A percentile compares a stretch with the other conserved stretches of the same genome.
Evolutionary conservation across 2,797 vertebrate species (phyloP).

Genomic region (Falco novaeseelandiae): DNA sequence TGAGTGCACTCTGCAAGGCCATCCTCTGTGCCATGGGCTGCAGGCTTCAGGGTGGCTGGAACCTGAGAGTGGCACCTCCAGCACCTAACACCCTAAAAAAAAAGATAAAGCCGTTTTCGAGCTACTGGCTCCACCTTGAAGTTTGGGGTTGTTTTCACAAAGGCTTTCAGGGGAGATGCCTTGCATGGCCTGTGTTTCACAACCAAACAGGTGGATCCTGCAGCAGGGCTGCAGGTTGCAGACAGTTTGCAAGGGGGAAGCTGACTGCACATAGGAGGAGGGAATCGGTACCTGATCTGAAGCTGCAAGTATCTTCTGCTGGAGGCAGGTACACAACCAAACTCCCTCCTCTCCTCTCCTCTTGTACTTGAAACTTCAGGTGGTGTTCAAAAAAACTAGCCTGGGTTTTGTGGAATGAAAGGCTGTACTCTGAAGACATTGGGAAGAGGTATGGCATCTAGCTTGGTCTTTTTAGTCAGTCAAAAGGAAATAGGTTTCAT

Average conservation of each 20-base stretch:
- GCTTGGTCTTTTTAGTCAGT: neutral
- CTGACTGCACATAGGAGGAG: fast-evolving
- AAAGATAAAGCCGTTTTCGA: neutral
- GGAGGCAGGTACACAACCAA: neutral
- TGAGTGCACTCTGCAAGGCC: neutral
- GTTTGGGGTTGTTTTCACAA: fast-evolving
- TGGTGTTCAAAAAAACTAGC: neutral
- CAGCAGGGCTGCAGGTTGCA: neutral
- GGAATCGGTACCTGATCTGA: neutral
- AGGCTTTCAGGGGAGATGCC: neutral
- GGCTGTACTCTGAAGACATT: neutral
- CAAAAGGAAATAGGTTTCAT: neutral
- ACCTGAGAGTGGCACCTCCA: neutral
- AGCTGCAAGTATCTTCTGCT: neutral
- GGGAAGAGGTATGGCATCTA: neutral
- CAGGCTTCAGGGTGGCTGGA: neutral
- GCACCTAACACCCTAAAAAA: neutral
- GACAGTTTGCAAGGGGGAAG: neutral
- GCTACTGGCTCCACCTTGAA: neutral
- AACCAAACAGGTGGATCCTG: neutral
- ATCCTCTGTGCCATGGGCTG: neutral
- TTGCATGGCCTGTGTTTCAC: neutral
- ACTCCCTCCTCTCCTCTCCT: neutral
- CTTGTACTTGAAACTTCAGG: neutral
- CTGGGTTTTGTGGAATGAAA: neutral